phyloP scores from a whole-genome alignment of 2,888 invertebrate species.

The Catocala nupta region DNA sequence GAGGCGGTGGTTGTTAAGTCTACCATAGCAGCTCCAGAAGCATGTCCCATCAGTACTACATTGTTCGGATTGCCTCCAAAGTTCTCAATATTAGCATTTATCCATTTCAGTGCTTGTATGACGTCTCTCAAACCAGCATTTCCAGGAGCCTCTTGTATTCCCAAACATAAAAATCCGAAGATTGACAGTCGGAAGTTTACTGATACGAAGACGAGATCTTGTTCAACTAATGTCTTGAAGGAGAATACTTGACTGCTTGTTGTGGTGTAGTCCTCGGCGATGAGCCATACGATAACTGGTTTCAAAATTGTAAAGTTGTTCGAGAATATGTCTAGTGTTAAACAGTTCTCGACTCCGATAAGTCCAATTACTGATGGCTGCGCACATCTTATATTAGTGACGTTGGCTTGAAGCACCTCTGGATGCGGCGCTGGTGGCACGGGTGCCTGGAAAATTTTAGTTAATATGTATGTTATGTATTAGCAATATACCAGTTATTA shows the following conservation, averaged over 20 bases:
- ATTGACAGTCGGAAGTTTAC: conserved; percentile 91
- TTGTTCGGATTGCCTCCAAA: conserved; percentile 88
- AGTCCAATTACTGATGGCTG: conserved; percentile 71
- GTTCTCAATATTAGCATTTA: conserved; percentile 87
- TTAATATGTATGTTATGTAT: not conserved
- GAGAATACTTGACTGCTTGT: conserved; percentile 58
- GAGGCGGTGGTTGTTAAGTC: conserved; percentile 75
- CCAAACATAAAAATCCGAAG: conserved; percentile 90
- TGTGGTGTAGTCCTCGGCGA: conserved; percentile 71
- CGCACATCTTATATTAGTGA: conserved; percentile 66
- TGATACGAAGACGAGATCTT: conserved; percentile 89
- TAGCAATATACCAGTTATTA: no score
- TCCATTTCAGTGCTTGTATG: conserved; percentile 92
- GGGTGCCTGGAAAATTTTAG: conserved; percentile 53
- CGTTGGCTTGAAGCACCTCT: conserved; percentile 61
- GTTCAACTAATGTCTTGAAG: conserved; percentile 88
- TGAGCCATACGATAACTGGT: conserved; percentile 78
- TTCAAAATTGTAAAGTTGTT: conserved; percentile 62
- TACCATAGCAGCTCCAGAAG: conserved; percentile 90
- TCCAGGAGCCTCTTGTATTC: conserved; percentile 89
- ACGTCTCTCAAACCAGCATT: conserved; percentile 96
- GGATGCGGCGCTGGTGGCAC: conserved; percentile 42
- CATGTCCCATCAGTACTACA: conserved; percentile 93
- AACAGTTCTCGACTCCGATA: conserved; percentile 75
- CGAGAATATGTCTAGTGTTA: conserved; percentile 72